phyloP scores from a whole-genome alignment of 2,113 vertebrate species.

The Ornithorhynchus anatinus region DNA sequence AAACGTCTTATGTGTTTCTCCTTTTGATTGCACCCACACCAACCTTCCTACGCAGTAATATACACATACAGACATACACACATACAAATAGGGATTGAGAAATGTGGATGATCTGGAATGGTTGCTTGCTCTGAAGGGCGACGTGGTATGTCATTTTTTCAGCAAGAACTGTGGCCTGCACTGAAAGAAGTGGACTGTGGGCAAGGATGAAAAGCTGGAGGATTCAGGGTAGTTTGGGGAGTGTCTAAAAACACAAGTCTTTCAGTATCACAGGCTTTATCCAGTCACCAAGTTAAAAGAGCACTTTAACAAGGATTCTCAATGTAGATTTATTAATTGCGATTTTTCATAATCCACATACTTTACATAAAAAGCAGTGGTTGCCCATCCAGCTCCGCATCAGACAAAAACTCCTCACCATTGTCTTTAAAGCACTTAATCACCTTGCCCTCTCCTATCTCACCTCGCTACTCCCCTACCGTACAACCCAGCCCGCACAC shows the following conservation, averaged over 20 bases:
- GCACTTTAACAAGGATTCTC: no score
- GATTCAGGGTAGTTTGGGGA: neutral
- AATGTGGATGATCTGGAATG: neutral
- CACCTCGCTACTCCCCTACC: no score
- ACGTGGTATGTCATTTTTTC: neutral
- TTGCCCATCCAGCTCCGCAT: no score
- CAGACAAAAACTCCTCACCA: no score
- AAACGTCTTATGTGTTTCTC: no score
- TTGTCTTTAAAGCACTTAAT: no score
- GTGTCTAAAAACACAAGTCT: conserved; percentile 8
- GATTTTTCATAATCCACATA: neutral
- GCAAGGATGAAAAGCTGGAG: neutral
- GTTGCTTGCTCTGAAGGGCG: conserved; percentile 8
- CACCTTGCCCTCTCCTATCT: no score
- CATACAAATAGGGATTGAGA: no score
- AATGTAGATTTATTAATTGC: no score
- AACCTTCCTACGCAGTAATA: neutral
- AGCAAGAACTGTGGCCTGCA: conserved; percentile 26
- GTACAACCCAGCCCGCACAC: no score
- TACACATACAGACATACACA: neutral
- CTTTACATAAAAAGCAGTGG: neutral
- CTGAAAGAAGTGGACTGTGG: conserved; percentile 23
- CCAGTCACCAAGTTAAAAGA: neutral
- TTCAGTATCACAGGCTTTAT: neutral
- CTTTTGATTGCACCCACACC: no score